Conservation (phyloP, 2,113 vertebrate genomes). For the Pteruthius melanotis region DNA sequence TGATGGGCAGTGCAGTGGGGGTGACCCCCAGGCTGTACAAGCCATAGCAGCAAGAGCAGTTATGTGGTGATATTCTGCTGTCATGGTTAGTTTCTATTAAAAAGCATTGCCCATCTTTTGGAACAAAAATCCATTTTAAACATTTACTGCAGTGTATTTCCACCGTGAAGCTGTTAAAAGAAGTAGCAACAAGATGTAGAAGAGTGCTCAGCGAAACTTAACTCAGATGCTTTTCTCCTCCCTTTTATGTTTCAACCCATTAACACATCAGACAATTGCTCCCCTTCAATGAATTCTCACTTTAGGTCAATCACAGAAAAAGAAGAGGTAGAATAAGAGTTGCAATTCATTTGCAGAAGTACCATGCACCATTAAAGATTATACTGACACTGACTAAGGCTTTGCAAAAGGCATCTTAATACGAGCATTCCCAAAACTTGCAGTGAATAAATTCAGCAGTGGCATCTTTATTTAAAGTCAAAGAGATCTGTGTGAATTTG, state of each 20-base stretch:
- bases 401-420: background rate
- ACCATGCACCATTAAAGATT: background rate
- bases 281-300: background rate
- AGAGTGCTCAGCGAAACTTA: background rate
- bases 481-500: background rate
- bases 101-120: background rate
- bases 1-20: background rate
- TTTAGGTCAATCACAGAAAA: background rate
- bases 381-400: background rate
- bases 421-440: background rate
- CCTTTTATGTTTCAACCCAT: background rate
- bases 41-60: background rate
- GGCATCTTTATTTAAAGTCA: background rate
- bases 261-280: background rate
- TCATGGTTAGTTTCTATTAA: background rate
- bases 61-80: background rate
- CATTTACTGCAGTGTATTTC: background rate
- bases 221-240: background rate
- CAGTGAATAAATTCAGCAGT: background rate
- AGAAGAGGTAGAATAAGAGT: background rate
- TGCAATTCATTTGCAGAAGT: background rate
- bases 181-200: background rate
- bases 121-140: background rate
- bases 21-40: background rate
- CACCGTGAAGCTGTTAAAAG: background rate